Evolutionary conservation across 2,888 invertebrate genomes (phyloP), one percentile per base, ranked within the genome.

Genomic region (Lithophane socia): DNA sequence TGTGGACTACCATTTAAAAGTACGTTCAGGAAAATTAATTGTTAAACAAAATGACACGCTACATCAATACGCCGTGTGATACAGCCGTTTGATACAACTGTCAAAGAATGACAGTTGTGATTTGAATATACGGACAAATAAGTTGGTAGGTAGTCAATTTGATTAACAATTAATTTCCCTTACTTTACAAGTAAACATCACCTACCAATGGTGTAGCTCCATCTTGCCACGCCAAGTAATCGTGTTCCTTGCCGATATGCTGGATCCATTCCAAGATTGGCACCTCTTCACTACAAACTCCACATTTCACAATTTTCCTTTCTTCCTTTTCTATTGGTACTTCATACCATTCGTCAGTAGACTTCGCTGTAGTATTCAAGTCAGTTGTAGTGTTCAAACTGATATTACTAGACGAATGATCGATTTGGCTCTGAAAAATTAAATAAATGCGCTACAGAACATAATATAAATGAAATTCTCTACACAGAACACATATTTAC

Each of bases 181-280:
- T 21, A 9, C 52, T 52, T 52, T 21, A 52, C 1, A 67, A 54
- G 9, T 29, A 67, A 54, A 16, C 4, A 29, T 29, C 29, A 54
- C 21, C 93, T 96, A 95, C 97, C 89, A 94, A 73, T 67, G 92
- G 89, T 21, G 77, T 42, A n/a, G 90, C 90, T 8, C 92, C 94
- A 64, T 95, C 93, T 80, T 94, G 91, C 97, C 97, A 97, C 13
- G 97, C 96, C 84, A 97, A 92, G 85, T 97, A 97, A 79, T 97
- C 96, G 90, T 98, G 98, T 66, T 92, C 90, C 47, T 88, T 88
- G 60, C 96, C 92, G 78, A 97, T 97, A 87, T 97, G 97, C 12
- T 88, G 80, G 5, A 88, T 60, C 97, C 97, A 98, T 78, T 97
- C 86, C 80, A 92, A 47, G 8, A 83, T 78, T 3, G 84, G 54